phyloP scores from a whole-genome alignment of 2,797 vertebrate species.

The Tachyglossus aculeatus region DNA sequence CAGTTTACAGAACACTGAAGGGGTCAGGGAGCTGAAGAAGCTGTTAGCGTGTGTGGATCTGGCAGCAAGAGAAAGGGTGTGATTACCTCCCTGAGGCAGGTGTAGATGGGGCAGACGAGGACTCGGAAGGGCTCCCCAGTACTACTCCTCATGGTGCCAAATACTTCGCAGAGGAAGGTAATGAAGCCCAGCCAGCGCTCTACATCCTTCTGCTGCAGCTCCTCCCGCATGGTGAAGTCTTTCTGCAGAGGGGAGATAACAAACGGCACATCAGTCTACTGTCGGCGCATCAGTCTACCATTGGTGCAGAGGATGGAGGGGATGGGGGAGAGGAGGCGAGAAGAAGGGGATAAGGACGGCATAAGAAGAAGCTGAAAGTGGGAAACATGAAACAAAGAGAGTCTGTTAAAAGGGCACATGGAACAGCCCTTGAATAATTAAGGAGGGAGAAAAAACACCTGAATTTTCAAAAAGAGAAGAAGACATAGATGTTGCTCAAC shows the following conservation, averaged over 20 bases:
- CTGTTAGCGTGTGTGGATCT: too few species aligned
- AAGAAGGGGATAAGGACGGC: constrained; percentile 3
- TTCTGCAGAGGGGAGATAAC: constrained; percentile 77
- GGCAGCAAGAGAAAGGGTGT: background rate
- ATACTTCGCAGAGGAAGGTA: constrained; percentile 97
- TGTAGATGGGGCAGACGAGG: constrained; percentile 96
- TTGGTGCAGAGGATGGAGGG: accelerated
- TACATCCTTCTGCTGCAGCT: constrained; percentile 89
- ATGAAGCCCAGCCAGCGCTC: constrained; percentile 98
- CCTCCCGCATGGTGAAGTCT: constrained; percentile 90
- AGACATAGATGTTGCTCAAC: constrained; percentile 1
- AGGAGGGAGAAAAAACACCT: background rate
- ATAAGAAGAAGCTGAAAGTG: constrained; percentile 9
- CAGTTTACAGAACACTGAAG: too few species aligned
- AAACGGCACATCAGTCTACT: constrained; percentile 45
- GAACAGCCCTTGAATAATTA: background rate
- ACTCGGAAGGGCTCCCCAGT: constrained; percentile 92
- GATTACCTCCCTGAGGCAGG: constrained; percentile 92
- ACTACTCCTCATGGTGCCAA: constrained; percentile 95
- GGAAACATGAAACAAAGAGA: constrained; percentile 18
- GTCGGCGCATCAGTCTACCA: constrained; percentile 9
- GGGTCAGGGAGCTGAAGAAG: too few species aligned
- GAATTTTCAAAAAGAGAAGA: background rate
- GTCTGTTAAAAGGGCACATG: background rate
- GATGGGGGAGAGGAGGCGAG: accelerated